phyloP scores from a whole-genome alignment of 2,113 vertebrate species.

The Rhynchomys soricoides region DNA sequence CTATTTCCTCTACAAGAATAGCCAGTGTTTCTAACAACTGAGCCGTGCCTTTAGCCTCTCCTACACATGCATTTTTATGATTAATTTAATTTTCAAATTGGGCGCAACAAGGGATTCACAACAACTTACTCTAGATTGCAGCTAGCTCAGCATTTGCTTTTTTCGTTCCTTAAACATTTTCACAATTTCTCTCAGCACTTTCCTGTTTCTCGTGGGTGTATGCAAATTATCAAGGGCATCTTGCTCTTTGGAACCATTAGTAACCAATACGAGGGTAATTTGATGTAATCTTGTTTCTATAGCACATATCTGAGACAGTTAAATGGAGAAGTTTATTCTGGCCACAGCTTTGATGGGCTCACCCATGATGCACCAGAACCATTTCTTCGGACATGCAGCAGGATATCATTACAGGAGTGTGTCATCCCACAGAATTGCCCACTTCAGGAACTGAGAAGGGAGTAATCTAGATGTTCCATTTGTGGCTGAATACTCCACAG shows the following conservation, averaged over 20 bases:
- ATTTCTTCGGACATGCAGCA: not conserved
- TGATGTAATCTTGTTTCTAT: not conserved
- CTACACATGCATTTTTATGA: not conserved
- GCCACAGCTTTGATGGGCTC: not conserved
- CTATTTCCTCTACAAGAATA: not conserved
- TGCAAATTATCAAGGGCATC: not conserved
- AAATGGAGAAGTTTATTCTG: not conserved
- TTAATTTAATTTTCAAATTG: not conserved
- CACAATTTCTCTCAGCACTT: not conserved
- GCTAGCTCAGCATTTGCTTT: not conserved
- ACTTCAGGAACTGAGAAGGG: not conserved
- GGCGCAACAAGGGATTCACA: not conserved
- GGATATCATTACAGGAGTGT: not conserved
- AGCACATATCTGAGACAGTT: not conserved
- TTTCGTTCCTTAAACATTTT: not conserved
- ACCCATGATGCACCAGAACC: not conserved
- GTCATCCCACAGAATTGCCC: not conserved
- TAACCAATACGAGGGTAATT: not conserved
- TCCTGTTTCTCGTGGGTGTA: too few species aligned
- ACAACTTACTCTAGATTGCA: not conserved
- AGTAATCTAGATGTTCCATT: not conserved
- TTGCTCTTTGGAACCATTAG: not conserved
- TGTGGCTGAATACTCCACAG: not conserved
- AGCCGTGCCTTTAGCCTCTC: not conserved
- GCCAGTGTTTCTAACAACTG: not conserved